A percentile compares a stretch with the other conserved stretches of the same genome.
phyloP scores from a whole-genome alignment of 1,140 invertebrate genomes.

The Trachymyrmex cornetzi region DNA sequence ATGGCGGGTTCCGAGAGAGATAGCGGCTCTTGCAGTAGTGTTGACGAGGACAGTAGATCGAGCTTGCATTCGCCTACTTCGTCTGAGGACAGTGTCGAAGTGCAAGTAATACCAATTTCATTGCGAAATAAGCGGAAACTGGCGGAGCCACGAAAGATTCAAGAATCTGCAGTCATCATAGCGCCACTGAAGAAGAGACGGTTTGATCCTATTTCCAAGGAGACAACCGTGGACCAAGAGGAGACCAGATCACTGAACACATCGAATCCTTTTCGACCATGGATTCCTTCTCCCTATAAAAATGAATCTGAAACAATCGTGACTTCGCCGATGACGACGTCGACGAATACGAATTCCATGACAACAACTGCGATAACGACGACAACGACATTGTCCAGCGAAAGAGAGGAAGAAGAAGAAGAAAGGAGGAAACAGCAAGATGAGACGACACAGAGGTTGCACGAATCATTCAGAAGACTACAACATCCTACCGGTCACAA shows the following conservation, averaged over 20 bases:
- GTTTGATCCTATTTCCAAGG: slow-evolving; percentile 83
- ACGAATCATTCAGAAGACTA: slow-evolving; percentile 58
- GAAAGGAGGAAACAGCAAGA: slow-evolving; percentile 38
- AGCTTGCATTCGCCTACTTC: slow-evolving; percentile 89
- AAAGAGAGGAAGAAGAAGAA: slow-evolving; percentile 43
- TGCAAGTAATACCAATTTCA: slow-evolving; percentile 89
- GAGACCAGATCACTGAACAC: slow-evolving; percentile 81
- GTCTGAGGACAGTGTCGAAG: slow-evolving; percentile 92
- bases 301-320: slow-evolving; percentile 62
- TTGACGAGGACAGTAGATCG: slow-evolving; percentile 89
- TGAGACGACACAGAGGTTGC: slow-evolving; percentile 64
- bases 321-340: background rate
- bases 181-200: slow-evolving; percentile 90
- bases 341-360: background rate
- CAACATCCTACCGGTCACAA: slow-evolving; percentile 27
- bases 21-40: slow-evolving; percentile 91
- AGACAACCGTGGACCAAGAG: slow-evolving; percentile 81
- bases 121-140: slow-evolving; percentile 89
- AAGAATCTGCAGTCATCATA: slow-evolving; percentile 76
- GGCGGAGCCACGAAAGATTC: slow-evolving; percentile 89
- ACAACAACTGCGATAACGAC: background rate
- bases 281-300: slow-evolving; percentile 81
- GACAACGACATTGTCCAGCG: background rate
- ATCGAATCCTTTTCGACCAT: slow-evolving; percentile 87
- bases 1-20: slow-evolving; percentile 88